phyloP scores from a whole-genome alignment of 2,888 invertebrate genomes.

The Keiferia lycopersicella region DNA sequence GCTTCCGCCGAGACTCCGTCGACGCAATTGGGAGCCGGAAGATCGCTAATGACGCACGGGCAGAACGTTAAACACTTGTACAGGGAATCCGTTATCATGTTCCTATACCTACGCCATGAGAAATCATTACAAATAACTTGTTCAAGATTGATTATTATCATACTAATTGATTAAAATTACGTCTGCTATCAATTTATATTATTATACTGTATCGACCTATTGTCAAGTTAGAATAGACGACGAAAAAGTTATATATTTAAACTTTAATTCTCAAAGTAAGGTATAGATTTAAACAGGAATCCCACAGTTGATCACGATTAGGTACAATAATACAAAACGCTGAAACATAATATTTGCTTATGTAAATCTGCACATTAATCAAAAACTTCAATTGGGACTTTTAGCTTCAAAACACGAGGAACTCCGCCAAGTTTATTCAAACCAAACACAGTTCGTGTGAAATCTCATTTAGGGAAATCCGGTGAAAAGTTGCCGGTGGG shows the following conservation, averaged over 20 bases:
- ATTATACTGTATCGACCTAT: too few species aligned
- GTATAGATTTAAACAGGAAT: neutral
- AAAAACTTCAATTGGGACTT: slow-evolving; percentile 43
- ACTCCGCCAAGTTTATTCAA: slow-evolving; percentile 49
- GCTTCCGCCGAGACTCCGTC: slow-evolving; percentile 71
- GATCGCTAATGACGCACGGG: slow-evolving; percentile 64
- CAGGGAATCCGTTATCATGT: neutral
- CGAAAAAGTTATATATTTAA: too few species aligned
- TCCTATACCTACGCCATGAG: neutral
- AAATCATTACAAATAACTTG: neutral
- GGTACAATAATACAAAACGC: neutral
- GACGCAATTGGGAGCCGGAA: slow-evolving; percentile 76
- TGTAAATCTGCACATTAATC: slow-evolving; percentile 34
- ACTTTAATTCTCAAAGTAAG: too few species aligned
- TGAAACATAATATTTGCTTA: slow-evolving; percentile 29
- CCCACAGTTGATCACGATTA: neutral
- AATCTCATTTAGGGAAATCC: slow-evolving; percentile 59
- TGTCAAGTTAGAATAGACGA: too few species aligned
- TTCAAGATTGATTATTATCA: too few species aligned
- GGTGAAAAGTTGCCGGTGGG: slow-evolving; percentile 44
- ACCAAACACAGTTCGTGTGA: slow-evolving; percentile 53
- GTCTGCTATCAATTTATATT: too few species aligned
- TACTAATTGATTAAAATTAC: too few species aligned
- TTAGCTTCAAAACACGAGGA: slow-evolving; percentile 41
- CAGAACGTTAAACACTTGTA: slow-evolving; percentile 48